Base-by-base conservation (phyloP, 2,888 invertebrate species). In the Phragmatobia fuliginosa region DNA sequence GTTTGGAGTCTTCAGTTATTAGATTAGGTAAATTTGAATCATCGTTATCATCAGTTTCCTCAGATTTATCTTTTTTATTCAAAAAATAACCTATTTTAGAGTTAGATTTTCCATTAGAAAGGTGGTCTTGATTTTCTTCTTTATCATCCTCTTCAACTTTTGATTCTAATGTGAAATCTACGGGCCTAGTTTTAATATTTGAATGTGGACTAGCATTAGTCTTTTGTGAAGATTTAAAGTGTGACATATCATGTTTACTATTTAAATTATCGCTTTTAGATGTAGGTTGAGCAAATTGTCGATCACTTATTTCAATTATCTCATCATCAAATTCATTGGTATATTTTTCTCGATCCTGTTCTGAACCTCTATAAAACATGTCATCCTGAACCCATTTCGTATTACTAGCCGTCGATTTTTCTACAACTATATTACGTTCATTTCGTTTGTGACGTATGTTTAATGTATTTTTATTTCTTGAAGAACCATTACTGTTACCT, bases 371-470 rank as follows among this genome's bases (percentile, higher is more conserved):
- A 64, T 78, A 79, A 65, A 56, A 72, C 66, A 66, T 66, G 18
- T 82, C 75, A 70, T 79, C 82, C 21, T 67, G 56, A 36, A 70
- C 74, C 81, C 80, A 83, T 68, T 75, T 82, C 32, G 76, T 78
- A 38, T 79, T 76, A 21, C 77, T 84, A 61, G 84, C 76, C 3
- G 73, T 68, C 11, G 66, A 73, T 67, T 83, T 80, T 77, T 88
- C 87, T 11, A 89, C 82, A 16, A 88, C 76, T 28, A 89, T 79
- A 70, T 88, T 89, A 66, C 85, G 87, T 75, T 87, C 85, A 45
- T 80, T 83, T 16, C 90, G 85, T 73, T 87, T 90, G 45, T 75
- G 69, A 31, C 89, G 86, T 66, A 77, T 79, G 67, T 71, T 79
- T 62, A 72, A 67, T 32, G 79, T 79, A 66, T 74, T 67, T 52